Evolutionary conservation across 2,888 invertebrate genomes (phyloP).

Genomic region (Callimorpha dominula): DNA sequence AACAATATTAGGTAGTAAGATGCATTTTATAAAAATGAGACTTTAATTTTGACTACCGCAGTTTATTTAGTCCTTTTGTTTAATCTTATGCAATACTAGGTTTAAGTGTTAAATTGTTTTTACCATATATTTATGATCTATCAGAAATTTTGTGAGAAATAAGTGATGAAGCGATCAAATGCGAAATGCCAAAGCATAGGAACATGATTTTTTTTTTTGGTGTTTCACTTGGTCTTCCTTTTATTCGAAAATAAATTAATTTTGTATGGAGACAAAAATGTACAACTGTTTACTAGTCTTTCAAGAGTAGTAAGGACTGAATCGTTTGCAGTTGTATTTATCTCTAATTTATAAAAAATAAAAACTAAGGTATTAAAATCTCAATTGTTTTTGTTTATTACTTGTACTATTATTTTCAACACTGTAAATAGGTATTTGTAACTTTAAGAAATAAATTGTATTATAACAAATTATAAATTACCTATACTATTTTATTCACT

Average conservation of each 20-base stretch:
- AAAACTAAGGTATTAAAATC: constrained; percentile 71
- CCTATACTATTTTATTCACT: constrained; percentile 65
- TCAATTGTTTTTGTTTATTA: constrained; percentile 81
- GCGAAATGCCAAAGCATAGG: constrained; percentile 77
- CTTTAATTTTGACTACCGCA: constrained; percentile 64
- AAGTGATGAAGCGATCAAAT: constrained; percentile 66
- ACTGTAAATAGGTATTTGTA: constrained; percentile 80
- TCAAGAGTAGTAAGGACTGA: constrained; percentile 66
- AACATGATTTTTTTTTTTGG: constrained; percentile 59
- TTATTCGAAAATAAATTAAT: constrained; percentile 38
- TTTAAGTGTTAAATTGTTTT: constrained; percentile 86
- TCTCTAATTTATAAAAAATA: constrained; percentile 61
- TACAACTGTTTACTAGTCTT: constrained; percentile 70
- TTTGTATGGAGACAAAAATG: constrained; percentile 50
- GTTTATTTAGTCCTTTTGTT: constrained; percentile 73
- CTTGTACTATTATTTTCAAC: constrained; percentile 74
- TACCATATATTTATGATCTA: constrained; percentile 83
- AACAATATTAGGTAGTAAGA: constrained; percentile 52
- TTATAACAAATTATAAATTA: constrained; percentile 85
- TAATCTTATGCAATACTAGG: constrained; percentile 86
- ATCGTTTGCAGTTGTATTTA: constrained; percentile 67
- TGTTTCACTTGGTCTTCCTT: constrained; percentile 75
- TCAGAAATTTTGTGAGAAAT: constrained; percentile 61
- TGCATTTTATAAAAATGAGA: constrained; percentile 60
- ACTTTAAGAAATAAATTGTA: constrained; percentile 81